Evolutionary conservation across 2,797 vertebrate genomes (phyloP), one percentile per base, ranked within the genome.

Genomic region (Lemur catta): DNA sequence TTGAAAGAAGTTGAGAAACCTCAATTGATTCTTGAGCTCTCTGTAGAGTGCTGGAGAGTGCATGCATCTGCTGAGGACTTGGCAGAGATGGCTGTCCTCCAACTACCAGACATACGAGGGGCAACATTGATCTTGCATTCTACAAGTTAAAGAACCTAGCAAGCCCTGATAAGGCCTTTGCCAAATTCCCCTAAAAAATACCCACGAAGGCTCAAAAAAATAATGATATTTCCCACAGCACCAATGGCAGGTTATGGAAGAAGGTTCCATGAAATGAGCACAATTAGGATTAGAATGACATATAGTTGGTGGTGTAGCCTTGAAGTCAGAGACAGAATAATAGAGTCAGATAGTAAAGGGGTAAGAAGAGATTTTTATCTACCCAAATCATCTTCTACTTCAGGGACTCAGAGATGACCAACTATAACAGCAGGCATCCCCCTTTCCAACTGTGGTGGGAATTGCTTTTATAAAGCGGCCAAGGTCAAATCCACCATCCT

Each of bases 31-130:
- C 8, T 6, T 12, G 28, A n/a, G 17, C 20, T 57, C 35, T 74
- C 67, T 20, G 26, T 0, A 22, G 57, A 38, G 41, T 1, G 5
- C 26, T n/a, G 13, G 15, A 55, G 55, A 46, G 8, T 1, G 7
- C 28, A 2, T 0, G 1, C 10, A 33, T 33, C 46, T 12, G 14
- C 0, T 1, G 15, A 59, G 13, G 20, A 67, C 9, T 11, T 59
- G 30, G 35, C 48, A n/a, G 43, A 41, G 26, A 33, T 30, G 38
- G 35, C 3, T 2, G 9, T 28, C 35, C 72, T 89, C 69, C 35
- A 33, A 14, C 72, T 41, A 50, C 81, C 72, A 72, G 38, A 17
- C n/a, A 2, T 1, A 28, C 38, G 33, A 69, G 30, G 15, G 35
- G 18, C n/a, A 26, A 59, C 11, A 13, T 6, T 24, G 22, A 52